Conservation (phyloP, 2,888 invertebrate genomes). For the Dicranocentrus wangi region DNA sequence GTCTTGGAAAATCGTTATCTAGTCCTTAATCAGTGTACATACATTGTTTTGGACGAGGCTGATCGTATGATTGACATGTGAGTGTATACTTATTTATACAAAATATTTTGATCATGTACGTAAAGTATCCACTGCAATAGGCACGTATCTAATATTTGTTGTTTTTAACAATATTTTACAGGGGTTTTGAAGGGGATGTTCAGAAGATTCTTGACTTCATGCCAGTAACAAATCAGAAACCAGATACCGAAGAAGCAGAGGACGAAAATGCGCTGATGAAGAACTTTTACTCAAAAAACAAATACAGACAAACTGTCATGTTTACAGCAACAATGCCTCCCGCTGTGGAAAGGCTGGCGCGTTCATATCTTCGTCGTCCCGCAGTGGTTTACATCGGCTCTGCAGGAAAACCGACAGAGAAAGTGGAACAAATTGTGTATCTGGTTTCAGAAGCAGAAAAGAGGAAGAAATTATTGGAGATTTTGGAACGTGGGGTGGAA, state of each 20-base stretch:
- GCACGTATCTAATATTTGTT: too few species aligned
- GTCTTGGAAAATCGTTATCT: conserved; percentile 98
- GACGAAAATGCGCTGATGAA: conserved; percentile 91
- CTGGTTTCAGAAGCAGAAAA: conserved; percentile 97
- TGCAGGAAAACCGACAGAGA: conserved; percentile 96
- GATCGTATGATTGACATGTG: conserved; percentile 96
- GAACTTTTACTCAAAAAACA: conserved; percentile 96
- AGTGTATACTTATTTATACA: neutral
- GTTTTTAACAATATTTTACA: conserved; percentile 74
- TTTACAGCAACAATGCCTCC: conserved; percentile 99
- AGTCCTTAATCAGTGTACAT: conserved; percentile 97
- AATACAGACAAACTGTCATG: conserved; percentile 99
- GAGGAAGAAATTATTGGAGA: conserved; percentile 94
- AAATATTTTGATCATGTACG: neutral
- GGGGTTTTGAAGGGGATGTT: conserved; percentile 99
- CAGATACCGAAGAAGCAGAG: conserved; percentile 98
- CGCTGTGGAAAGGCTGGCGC: conserved; percentile 95
- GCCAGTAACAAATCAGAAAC: conserved; percentile 98
- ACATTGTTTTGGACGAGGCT: conserved; percentile 96
- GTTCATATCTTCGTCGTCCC: conserved; percentile 94
- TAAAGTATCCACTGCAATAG: too few species aligned
- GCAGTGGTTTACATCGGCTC: conserved; percentile 98
- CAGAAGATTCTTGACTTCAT: conserved; percentile 98
- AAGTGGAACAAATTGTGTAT: conserved; percentile 97
- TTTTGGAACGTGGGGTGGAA: conserved; percentile 90